These are phyloP conservation scores for Amphimedon queenslandica DNA, from an alignment of 37 sponge, comb jelly and placozoan species.

Conservation along the genomic window DNA sequence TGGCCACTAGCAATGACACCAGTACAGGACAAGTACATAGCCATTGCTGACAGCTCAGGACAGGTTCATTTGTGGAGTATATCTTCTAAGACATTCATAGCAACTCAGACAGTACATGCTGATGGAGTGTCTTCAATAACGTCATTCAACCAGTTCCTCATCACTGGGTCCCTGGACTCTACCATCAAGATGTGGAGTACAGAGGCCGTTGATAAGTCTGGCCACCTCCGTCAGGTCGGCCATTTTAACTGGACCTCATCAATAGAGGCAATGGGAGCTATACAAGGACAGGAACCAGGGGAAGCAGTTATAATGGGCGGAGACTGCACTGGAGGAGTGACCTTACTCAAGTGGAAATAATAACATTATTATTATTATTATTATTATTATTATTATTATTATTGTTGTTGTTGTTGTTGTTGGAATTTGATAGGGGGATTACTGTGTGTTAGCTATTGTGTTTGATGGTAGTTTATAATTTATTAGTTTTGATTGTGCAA, in stretches of 20 bases:
- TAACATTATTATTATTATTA: no score
- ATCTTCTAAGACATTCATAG: conserved; percentile 5
- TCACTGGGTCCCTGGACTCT: conserved; percentile 77
- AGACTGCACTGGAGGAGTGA: conserved; percentile 51
- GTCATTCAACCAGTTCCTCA: conserved; percentile 9
- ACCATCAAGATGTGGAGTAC: conserved; percentile 80
- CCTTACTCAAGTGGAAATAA: conserved; percentile 41
- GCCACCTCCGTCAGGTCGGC: conserved; percentile 42
- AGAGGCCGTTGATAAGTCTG: not conserved
- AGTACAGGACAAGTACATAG: conserved; percentile 16
- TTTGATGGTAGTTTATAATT: no score
- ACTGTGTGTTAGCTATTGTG: no score
- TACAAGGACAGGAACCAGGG: not conserved
- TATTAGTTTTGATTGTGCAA: no score
- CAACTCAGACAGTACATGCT: conserved; percentile 51
- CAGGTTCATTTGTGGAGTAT: conserved; percentile 39
- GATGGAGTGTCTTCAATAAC: conserved; percentile 41
- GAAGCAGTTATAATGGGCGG: conserved; percentile 45
- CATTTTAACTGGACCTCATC: conserved; percentile 67
- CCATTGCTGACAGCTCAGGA: conserved; percentile 63
- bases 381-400: conserved; percentile 4
- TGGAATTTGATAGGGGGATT: no score
- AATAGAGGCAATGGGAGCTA: conserved; percentile 23
- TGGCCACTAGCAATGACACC: conserved; percentile 46
- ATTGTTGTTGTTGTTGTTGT: no score